Evolutionary conservation across 2,797 vertebrate genomes (phyloP).

Genomic region (Rhinoraja longicauda): DNA sequence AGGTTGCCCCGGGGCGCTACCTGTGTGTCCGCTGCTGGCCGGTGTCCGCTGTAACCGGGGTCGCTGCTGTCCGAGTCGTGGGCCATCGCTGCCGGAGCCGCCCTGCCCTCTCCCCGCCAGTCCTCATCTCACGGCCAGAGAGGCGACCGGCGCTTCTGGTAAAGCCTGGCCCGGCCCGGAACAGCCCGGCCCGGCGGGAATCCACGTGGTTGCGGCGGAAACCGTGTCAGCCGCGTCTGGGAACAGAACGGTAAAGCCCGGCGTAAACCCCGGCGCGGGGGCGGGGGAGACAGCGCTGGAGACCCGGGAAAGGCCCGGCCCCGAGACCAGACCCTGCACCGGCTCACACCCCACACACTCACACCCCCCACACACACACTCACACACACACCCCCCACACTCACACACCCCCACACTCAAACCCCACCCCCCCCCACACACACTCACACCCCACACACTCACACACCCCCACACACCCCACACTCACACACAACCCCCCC

Average conservation of each 20-base stretch:
- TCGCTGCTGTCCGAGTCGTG: conserved; percentile 91
- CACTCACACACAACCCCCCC: no score
- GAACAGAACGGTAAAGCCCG: conserved; percentile 60
- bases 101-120: conserved; percentile 44
- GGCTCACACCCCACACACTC: no score
- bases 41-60: conserved; percentile 87
- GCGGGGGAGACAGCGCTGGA: conserved; percentile 59
- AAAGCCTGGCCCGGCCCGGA: conserved; percentile 65
- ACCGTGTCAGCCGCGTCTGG: conserved; percentile 63
- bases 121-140: conserved; percentile 35
- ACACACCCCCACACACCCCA: no score
- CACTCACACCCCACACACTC: no score
- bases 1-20: conserved; percentile 54
- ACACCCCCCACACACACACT: no score
- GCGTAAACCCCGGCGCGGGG: conserved; percentile 47
- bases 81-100: conserved; percentile 67
- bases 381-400: no score
- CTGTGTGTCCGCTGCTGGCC: conserved; percentile 81
- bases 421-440: no score
- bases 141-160: conserved; percentile 77
- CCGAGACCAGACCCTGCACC: no score
- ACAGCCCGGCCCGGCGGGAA: conserved; percentile 72
- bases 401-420: no score
- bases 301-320: no score
- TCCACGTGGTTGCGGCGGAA: conserved; percentile 83